Evolutionary conservation across 92 coral and sea anemone genomes (phyloP), one percentile per base, ranked within the genome.

Genomic region (Virgularia gustaviana): DNA sequence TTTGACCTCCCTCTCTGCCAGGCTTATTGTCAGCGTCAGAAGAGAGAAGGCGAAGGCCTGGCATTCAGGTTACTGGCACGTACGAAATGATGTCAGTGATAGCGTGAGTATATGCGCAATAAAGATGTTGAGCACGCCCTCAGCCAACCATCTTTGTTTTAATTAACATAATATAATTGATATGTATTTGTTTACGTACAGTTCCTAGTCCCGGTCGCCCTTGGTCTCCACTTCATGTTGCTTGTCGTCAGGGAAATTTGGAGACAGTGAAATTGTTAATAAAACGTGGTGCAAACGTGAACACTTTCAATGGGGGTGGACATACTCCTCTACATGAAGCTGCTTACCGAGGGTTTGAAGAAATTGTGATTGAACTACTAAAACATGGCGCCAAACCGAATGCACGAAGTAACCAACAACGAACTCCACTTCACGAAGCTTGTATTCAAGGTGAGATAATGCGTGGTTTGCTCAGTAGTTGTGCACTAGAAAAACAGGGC

Each of bases 391-490:
- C 98, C 25, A 85, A 82, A 35, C 92, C 92, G 23, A 90, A 92
- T 80, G 85, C 77, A n/a, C 65, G 60, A 25, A 92, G 88, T 76
- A 82, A 85, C 47, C 98, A 92, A 74, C 89, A 82, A 76, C 84
- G 98, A 47, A 92, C 94, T 22, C 96, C 98, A 4, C 63, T 92
- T 18, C 98, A 92, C 77, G 98, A 92, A 55, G 98, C 98, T n/a
- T 92, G 98, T 55, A 78, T 85, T 58, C 92, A 89, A 79, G 98
- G 98, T 89, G 79, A n/a, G 43, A 7, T 23, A 44, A 2, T 53
- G 1, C 23, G 51, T 13, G 13, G 13, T 20, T 4, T 43, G 51
- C 51, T n/a, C n/a, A n/a, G n/a, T n/a, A n/a, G n/a, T n/a, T n/a
- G n/a, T n/a, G n/a, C n/a, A n/a, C n/a, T n/a, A n/a, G n/a, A n/a